A percentile compares a stretch with the other conserved stretches of the same genome.
phyloP scores from a whole-genome alignment of 2,888 invertebrate genomes.

The Nudaria mundana region DNA sequence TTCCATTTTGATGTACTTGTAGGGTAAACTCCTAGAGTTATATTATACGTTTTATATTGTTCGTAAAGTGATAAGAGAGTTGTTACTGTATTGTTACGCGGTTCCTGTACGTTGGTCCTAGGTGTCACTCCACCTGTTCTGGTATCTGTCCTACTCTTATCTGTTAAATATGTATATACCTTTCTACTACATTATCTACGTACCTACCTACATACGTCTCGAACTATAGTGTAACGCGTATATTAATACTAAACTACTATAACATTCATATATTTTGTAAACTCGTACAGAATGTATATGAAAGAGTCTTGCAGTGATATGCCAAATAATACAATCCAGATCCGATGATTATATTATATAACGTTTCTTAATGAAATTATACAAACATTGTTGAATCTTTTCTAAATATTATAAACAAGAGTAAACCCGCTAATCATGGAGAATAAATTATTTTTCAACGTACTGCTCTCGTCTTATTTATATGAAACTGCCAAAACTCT shows the following conservation, averaged over 20 bases:
- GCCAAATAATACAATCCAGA: slow-evolving; percentile 77
- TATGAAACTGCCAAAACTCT: background rate
- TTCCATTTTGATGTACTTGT: slow-evolving; percentile 77
- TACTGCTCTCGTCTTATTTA: slow-evolving; percentile 58
- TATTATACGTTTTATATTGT: slow-evolving; percentile 75
- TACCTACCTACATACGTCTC: slow-evolving; percentile 18
- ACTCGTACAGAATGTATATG: slow-evolving; percentile 48
- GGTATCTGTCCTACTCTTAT: too few relatives aligned
- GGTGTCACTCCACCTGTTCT: too few relatives aligned
- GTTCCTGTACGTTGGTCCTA: slow-evolving; percentile 45
- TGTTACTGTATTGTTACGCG: slow-evolving; percentile 63
- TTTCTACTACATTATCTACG: slow-evolving; percentile 1
- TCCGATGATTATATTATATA: slow-evolving; percentile 72
- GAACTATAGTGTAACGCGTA: slow-evolving; percentile 17
- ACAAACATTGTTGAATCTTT: slow-evolving; percentile 79
- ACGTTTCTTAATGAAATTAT: slow-evolving; percentile 76
- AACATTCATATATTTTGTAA: slow-evolving; percentile 58
- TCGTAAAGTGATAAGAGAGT: slow-evolving; percentile 59
- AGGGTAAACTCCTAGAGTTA: slow-evolving; percentile 69
- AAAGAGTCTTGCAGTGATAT: slow-evolving; percentile 76
- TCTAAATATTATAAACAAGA: slow-evolving; percentile 77
- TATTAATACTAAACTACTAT: slow-evolving; percentile 26
- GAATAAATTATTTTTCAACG: slow-evolving; percentile 80
- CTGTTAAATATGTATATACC: background rate
- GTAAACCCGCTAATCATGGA: slow-evolving; percentile 73